Conservation (phyloP, 2,113 vertebrate species). For the Platysteira castanea region DNA sequence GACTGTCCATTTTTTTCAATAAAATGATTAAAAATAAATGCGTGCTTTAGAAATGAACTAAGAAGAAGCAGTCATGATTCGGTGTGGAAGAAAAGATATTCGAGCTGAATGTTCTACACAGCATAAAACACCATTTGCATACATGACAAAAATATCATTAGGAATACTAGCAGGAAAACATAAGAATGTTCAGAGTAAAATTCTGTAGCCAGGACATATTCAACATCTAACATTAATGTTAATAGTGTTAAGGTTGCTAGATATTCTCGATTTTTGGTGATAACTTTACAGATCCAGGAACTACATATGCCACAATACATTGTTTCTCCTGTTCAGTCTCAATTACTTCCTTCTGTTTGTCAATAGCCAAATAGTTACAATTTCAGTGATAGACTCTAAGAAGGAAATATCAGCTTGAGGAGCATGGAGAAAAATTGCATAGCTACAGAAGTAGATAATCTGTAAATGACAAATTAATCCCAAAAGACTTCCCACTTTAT, state of each 20-base stretch:
- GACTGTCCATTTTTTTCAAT: neutral
- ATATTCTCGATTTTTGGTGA: neutral
- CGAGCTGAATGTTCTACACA: neutral
- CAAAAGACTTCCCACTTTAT: neutral
- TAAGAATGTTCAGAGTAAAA: neutral
- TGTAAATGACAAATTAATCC: neutral
- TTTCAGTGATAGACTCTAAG: neutral
- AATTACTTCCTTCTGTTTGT: neutral
- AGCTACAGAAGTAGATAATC: neutral
- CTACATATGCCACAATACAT: neutral
- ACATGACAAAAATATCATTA: neutral
- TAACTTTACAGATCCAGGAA: neutral
- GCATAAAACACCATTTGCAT: neutral
- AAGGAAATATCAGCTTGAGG: neutral
- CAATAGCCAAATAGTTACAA: neutral
- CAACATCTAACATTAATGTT: neutral
- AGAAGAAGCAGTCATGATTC: neutral
- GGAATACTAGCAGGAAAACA: neutral
- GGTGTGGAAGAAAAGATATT: neutral
- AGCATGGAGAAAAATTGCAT: neutral
- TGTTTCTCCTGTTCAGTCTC: neutral
- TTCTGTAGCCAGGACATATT: neutral
- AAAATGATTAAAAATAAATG: neutral
- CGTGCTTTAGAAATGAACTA: neutral
- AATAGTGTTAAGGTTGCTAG: neutral